Evolutionary conservation across 2,888 invertebrate species (phyloP).

Genomic region (Phanerotoma sp.): DNA sequence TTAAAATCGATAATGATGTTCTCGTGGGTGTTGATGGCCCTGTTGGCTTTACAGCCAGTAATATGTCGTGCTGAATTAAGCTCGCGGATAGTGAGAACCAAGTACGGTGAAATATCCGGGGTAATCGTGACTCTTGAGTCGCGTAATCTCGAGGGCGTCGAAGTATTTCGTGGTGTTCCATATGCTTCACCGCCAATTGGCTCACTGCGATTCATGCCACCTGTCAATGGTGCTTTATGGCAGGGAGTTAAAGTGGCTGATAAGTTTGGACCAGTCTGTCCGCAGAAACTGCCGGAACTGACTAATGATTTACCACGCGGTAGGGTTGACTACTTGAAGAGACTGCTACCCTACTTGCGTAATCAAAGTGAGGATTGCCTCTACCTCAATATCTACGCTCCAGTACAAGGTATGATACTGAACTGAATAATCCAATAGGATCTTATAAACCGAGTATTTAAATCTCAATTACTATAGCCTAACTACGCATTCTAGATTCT

Average conservation of each 20-base stretch:
- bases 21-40: slow-evolving; percentile 9
- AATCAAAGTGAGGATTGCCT: slow-evolving; percentile 97
- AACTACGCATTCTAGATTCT: no score
- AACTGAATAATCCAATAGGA: no score
- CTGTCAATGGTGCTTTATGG: slow-evolving; percentile 91
- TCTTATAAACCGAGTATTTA: no score
- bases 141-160: slow-evolving; percentile 76
- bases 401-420: slow-evolving; percentile 83
- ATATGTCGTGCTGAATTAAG: slow-evolving; percentile 60
- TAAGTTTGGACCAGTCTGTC: slow-evolving; percentile 87
- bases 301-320: slow-evolving; percentile 88
- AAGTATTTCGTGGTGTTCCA: slow-evolving; percentile 90
- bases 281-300: slow-evolving; percentile 85
- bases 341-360: slow-evolving; percentile 81
- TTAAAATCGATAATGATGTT: slow-evolving; percentile 6
- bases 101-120: slow-evolving; percentile 85
- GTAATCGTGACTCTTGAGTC: slow-evolving; percentile 81
- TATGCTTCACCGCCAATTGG: slow-evolving; percentile 93
- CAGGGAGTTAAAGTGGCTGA: slow-evolving; percentile 86
- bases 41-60: slow-evolving; percentile 39
- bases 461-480: no score
- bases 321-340: slow-evolving; percentile 82
- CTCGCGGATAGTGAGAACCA: slow-evolving; percentile 82
- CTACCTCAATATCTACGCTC: slow-evolving; percentile 95
- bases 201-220: slow-evolving; percentile 92